phyloP scores from a whole-genome alignment of 2,797 vertebrate genomes.

The Lophius americanus region DNA sequence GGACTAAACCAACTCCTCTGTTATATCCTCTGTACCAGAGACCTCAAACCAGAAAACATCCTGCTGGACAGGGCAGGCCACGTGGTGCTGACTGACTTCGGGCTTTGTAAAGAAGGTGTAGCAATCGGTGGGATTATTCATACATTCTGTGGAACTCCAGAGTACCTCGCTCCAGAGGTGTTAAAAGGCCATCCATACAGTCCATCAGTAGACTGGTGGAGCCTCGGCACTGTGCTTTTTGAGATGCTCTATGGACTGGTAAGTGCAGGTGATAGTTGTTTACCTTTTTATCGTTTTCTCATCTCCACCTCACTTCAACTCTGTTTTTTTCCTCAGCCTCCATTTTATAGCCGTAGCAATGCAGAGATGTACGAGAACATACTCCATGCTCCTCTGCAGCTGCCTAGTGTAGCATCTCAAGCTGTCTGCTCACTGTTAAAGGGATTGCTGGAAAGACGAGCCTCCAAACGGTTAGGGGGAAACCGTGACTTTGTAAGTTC shows the following conservation, averaged over 20 bases:
- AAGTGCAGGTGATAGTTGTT: constrained; percentile 18
- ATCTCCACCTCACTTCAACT: constrained; percentile 1
- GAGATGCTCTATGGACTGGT: constrained; percentile 86
- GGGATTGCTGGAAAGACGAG: constrained; percentile 77
- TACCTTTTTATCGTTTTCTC: constrained; percentile 2
- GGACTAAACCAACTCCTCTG: constrained; percentile 3
- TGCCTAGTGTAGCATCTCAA: constrained; percentile 68
- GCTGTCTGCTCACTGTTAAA: constrained; percentile 71
- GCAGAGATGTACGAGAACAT: constrained; percentile 83
- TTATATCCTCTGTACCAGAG: constrained; percentile 69
- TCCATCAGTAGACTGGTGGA: constrained; percentile 85
- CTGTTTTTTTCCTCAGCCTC: constrained; percentile 69
- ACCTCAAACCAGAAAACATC: constrained; percentile 93
- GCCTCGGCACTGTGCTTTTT: constrained; percentile 81
- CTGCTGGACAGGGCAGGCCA: constrained; percentile 89
- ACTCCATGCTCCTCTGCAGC: constrained; percentile 74
- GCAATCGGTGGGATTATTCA: constrained; percentile 88
- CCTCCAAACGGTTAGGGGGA: constrained; percentile 74
- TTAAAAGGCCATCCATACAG: constrained; percentile 78
- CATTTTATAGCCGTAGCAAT: constrained; percentile 80
- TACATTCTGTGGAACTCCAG: constrained; percentile 96
- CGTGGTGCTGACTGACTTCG: constrained; percentile 93
- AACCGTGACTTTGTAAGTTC: constrained; percentile 77
- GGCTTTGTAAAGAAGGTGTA: constrained; percentile 92
- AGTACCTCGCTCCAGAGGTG: constrained; percentile 87